Base-by-base conservation (phyloP, 2,888 invertebrate species). In the Hybos culiciformis region DNA sequence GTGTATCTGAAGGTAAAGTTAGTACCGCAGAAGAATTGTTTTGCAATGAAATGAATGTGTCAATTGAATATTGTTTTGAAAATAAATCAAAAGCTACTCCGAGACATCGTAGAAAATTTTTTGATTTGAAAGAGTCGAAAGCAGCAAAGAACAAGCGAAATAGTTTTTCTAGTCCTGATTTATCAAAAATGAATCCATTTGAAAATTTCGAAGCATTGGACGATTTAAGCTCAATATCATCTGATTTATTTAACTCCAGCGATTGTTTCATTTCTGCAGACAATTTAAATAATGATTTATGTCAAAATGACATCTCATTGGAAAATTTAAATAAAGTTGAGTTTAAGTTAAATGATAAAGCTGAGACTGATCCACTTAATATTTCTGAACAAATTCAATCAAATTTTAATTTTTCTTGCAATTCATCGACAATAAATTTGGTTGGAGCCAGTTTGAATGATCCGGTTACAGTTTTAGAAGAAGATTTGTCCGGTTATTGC, bases 111-210 rank as follows among this genome's bases (percentile, higher is more conserved):
- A 3, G 12, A 12, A 34, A 11, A 12, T 8, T 18, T 12, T 32
- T 15, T 32, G n/a, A 32, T 31, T 8, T 42, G 12, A 12, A 41
- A 4, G 42, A 41, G 11, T 41, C 42, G 12, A 48, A 48, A 33
- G 36, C 43, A 5, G 42, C 46, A 23, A 20, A 34, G 3, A 48
- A 41, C 2, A 63, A 66, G 34, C 62, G 66, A 1, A 63, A 66
- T 38, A 67, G 67, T 40, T 63, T 64, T 42, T 66, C 66, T 1
- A 66, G 63, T 48, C 67, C 66, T 0, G 67, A 66, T 53, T 51
- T 66, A 3, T 62, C 63, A 0, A 60, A 63, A 47, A 57, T 62
- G 1, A 59, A 61, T 39, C 56, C 54, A 21, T 45, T 61, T 23
- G 60, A 63, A 37, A 50, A 56, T 19, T 38, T 54, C 2, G 50